Evolutionary conservation across 1,140 invertebrate species (phyloP), one percentile per base, ranked within the genome.

Genomic region (Cardiocondyla obscurior): DNA sequence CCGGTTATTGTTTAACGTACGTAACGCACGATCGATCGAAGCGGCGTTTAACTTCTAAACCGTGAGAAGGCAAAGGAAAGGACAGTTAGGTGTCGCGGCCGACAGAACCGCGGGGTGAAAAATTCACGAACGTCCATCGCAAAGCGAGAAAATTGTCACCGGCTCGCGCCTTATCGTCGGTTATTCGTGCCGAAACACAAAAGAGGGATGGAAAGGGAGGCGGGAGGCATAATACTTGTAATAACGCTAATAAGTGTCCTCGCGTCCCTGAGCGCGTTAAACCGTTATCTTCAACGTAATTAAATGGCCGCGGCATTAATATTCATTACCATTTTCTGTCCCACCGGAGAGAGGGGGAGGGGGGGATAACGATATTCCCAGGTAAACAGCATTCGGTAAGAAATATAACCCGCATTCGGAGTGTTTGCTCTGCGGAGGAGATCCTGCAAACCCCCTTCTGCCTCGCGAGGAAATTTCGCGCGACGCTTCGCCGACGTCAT

Each of bases 301-400:
- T 79, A 79, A 79, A 79, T 69, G 60, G 19, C 55, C 62, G 33
- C 36, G 74, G n/a, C 62, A 53, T 79, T 79, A 79, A 79, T 77
- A 77, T 77, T 77, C 74, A 67, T 79, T 79, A 69, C 46, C 69
- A 79, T 79, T 69, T 79, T 79, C 74, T 39, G 60, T 77, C 74
- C 22, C 46, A 22, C 33, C n/a, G n/a, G n/a, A n/a, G n/a, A n/a
- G n/a, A n/a, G n/a, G n/a, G n/a, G n/a, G n/a, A n/a, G n/a, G n/a
- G 49, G 22, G 46, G 22, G 46, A 55, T 69, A 69, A 69, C 46
- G 33, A 77, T 77, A 67, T 67, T 67, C 60, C 44, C n/a, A 22
- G 33, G 33, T 53, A 79, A 69, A 79, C 74, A 69, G 22, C 62
- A 69, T 53, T 79, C 36, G 62, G 62, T 53, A 79, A 79, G 74